Evolutionary conservation across 1,140 invertebrate species (phyloP), one percentile per base, ranked within the genome.

Genomic region (Brachionus rotundiformis): DNA sequence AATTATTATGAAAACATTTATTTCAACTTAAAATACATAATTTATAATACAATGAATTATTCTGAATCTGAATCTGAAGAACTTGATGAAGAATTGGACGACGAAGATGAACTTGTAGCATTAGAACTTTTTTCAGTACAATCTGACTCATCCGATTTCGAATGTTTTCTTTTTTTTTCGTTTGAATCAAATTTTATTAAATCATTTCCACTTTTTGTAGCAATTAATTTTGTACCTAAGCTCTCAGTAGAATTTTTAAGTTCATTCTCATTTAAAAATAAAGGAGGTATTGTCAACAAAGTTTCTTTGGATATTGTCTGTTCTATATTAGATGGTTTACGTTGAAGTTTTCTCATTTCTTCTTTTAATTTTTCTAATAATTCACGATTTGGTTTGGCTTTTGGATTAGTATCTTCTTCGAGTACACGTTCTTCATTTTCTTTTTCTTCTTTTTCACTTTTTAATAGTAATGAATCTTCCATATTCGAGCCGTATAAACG

Each of bases 371-470:
- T 97, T 81, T 94, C 92, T 16, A 98, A 89, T 85, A 98, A 95
- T 2, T 94, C 94, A 87, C 92, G 92, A 89, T 98, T 98, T 61
- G 95, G 95, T 85, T 93, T 92, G 89, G 96, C 95, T 8, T 94
- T 91, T 2, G 93, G 92, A 3, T 94, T 94, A 87, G 94, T 93
- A 84, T 93, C 94, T 87, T 44, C 33, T 44, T 73, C 68, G 1
- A 0, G 19, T 47, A 95, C 94, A 8, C 97, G 88, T 47, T 94
- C 90, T 1, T 94, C 96, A 41, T 97, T 96, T 89, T 95, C 93
- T 87, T 96, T 93, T 86, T 97, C 94, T 84, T 96, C 92, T 84
- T n/a, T 8, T 10, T n/a, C 49, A 19, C 41, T 7, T 31, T 63
- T 68, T 54, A 73, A 54, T 5, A 23, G 36, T 19, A 33, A 27